These are phyloP conservation scores for Limenitis camilla DNA, from an alignment of 2,888 invertebrate species.

Conservation along the genomic window DNA sequence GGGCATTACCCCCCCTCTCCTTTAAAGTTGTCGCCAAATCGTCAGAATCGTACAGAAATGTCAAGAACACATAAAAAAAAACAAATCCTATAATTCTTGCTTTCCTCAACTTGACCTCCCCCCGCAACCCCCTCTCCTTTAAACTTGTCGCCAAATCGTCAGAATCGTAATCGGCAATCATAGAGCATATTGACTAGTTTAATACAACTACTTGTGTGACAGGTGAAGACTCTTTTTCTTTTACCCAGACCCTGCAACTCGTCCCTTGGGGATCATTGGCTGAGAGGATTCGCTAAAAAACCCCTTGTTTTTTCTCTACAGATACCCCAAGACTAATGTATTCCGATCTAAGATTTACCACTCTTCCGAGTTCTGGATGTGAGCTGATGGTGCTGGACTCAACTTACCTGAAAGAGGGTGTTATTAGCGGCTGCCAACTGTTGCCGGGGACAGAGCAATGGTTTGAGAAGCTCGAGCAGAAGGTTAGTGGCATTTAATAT, in stretches of 20 bases:
- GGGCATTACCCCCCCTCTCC: too few relatives aligned
- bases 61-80: too few relatives aligned
- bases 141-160: too few relatives aligned
- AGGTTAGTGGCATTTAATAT: not conserved
- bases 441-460: not conserved
- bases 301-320: slow-evolving; percentile 20
- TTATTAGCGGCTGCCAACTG: slow-evolving; percentile 27
- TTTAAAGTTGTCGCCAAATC: too few relatives aligned
- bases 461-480: not conserved
- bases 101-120: too few relatives aligned
- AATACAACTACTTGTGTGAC: too few relatives aligned
- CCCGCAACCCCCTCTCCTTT: too few relatives aligned
- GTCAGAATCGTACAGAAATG: too few relatives aligned
- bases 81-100: too few relatives aligned
- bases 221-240: too few relatives aligned
- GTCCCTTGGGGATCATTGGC: not conserved
- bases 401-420: slow-evolving; percentile 17
- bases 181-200: too few relatives aligned
- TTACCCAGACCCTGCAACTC: not conserved
- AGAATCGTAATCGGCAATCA: too few relatives aligned
- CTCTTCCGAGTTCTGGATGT: slow-evolving; percentile 33
- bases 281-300: not conserved
- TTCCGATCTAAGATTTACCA: slow-evolving; percentile 29
- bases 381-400: slow-evolving; percentile 29
- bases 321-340: slow-evolving; percentile 35